phyloP scores from a whole-genome alignment of 2,113 vertebrate genomes.

The Lynx canadensis region DNA sequence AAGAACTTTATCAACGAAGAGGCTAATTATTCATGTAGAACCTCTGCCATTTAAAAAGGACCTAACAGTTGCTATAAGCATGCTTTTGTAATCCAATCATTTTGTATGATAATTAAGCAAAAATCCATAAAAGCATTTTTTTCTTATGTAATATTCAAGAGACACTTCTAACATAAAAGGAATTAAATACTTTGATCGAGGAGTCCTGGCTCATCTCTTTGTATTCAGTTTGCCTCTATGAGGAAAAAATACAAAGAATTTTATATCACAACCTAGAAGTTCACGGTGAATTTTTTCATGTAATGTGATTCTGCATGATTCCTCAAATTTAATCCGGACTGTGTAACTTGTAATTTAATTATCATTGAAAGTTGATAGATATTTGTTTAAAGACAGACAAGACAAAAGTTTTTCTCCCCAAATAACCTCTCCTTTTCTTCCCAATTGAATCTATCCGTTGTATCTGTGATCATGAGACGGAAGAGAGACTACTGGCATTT shows the following conservation, averaged over 20 bases:
- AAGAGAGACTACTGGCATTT: neutral
- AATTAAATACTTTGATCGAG: neutral
- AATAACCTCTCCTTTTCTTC: neutral
- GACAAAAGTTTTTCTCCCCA: neutral
- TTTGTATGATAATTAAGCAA: neutral
- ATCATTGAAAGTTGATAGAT: neutral
- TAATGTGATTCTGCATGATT: neutral
- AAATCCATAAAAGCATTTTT: conserved; percentile 9
- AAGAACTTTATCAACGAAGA: conserved; percentile 22
- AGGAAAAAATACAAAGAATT: conserved; percentile 14
- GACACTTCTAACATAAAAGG: neutral
- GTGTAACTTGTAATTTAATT: neutral
- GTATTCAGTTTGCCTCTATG: neutral
- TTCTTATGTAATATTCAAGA: neutral
- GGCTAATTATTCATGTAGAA: neutral
- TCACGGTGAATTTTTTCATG: neutral
- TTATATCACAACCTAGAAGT: neutral
- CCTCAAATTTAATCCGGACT: neutral
- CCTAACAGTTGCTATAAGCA: neutral
- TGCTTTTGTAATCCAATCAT: conserved; percentile 1
- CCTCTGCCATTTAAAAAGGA: conserved; percentile 13
- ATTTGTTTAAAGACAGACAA: neutral
- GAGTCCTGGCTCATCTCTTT: neutral
- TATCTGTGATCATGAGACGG: neutral
- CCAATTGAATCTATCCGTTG: neutral